Evolutionary conservation across 2,113 vertebrate genomes (phyloP).

Genomic region (Grallaria varia): DNA sequence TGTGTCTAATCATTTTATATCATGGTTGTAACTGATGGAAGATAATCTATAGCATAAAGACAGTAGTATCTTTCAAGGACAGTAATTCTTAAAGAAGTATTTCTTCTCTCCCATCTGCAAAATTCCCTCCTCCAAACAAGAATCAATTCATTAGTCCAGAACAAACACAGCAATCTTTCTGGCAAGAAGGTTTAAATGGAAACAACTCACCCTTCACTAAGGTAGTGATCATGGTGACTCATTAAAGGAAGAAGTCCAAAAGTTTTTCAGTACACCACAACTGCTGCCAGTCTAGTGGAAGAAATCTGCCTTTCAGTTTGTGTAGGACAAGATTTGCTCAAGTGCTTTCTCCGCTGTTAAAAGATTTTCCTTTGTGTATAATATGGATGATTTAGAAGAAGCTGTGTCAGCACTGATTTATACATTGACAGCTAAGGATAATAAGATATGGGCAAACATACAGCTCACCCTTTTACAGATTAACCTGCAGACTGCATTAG

Average conservation of each 20-base stretch:
- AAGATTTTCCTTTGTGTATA: constrained; percentile 71
- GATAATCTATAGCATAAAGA: neutral
- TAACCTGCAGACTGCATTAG: constrained; percentile 87
- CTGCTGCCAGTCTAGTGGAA: constrained; percentile 19
- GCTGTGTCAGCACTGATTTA: constrained; percentile 83
- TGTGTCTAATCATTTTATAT: neutral
- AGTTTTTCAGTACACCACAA: neutral
- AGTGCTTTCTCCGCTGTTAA: constrained; percentile 52
- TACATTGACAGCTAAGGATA: constrained; percentile 83
- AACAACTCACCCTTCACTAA: constrained; percentile 26
- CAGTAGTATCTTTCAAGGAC: neutral
- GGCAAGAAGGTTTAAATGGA: neutral
- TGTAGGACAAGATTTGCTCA: constrained; percentile 59
- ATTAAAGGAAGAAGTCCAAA: constrained; percentile 6
- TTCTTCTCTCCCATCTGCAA: neutral
- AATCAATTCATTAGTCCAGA: neutral
- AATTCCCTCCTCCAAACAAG: neutral
- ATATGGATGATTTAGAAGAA: constrained; percentile 79
- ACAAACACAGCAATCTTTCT: neutral
- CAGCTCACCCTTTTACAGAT: constrained; percentile 82
- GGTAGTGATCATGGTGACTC: neutral
- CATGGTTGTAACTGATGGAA: neutral
- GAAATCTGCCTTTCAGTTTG: constrained; percentile 53
- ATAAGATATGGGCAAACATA: constrained; percentile 82
- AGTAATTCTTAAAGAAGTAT: neutral